Evolutionary conservation across 1,140 invertebrate genomes (phyloP).

Genomic region (Cardiocondyla obscurior): DNA sequence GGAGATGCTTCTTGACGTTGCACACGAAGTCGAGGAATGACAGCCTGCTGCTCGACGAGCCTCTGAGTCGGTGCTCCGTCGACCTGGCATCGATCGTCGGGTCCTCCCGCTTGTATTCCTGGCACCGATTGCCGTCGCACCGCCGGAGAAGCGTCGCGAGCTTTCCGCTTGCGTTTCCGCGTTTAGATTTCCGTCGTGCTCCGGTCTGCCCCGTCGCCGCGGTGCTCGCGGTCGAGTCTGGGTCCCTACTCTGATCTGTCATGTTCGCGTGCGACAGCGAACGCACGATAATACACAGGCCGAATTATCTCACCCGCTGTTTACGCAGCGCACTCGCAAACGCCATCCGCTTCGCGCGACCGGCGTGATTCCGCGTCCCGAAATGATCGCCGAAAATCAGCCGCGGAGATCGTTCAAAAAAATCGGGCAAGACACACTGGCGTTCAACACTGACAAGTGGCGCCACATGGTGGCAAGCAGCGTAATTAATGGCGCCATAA

Average conservation of each 20-base stretch:
- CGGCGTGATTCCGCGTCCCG: background rate
- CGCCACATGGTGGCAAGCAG: background rate
- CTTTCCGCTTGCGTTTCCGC: background rate
- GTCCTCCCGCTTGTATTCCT: conserved; percentile 18
- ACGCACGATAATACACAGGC: background rate
- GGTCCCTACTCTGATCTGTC: conserved; percentile 54
- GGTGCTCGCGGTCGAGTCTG: background rate
- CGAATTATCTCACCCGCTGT: conserved; percentile 31
- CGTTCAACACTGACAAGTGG: too few species aligned
- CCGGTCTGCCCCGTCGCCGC: background rate
- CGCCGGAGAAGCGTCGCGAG: conserved; percentile 40
- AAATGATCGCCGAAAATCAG: background rate
- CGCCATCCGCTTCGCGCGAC: conserved; percentile 57
- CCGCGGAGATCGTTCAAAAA: background rate
- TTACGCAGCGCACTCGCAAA: conserved; percentile 39
- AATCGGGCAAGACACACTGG: background rate
- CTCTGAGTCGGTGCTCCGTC: conserved; percentile 20
- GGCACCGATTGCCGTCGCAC: conserved; percentile 12
- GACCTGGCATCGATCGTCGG: conserved; percentile 16
- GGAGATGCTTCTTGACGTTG: conserved; percentile 67
- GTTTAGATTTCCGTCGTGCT: background rate
- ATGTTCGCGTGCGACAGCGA: conserved; percentile 34
- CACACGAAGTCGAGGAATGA: conserved; percentile 61
- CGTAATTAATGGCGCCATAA: background rate
- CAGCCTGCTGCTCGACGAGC: background rate